Evolutionary conservation across 1,140 invertebrate genomes (phyloP), one percentile per base, ranked within the genome.

Genomic region (Drosophila bipectinata): DNA sequence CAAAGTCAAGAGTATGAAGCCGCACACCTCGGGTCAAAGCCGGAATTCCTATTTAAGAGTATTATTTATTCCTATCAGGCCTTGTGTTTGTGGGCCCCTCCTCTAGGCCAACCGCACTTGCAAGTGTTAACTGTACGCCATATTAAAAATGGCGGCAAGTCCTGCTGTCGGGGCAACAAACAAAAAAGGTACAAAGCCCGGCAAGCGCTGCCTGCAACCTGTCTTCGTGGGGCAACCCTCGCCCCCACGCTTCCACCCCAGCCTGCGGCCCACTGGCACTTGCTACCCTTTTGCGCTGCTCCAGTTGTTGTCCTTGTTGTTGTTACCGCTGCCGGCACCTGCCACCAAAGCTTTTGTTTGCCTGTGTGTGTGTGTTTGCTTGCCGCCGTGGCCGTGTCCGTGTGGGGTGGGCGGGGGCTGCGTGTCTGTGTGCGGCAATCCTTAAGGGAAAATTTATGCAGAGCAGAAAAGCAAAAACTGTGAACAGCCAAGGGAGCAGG

Each of bases 371-470:
- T 37, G 34, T 37, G 34, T 37, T 49, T 68, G 55, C n/a, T 9
- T 56, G 63, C 41, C 66, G 34, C 68, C 18, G 6, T 28, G 48
- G 34, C 68, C 55, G 9, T 61, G 18, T 10, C 21, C 2, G 2
- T 21, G 21, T 15, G 15, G 18, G 44, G 32, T 9, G 34, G 34
- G 34, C 10, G 10, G 12, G 10, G 10, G 10, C 26, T 18, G 8
- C 15, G 18, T 48, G 9, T 68, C 45, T 63, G 30, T 60, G 41
- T 73, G 30, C 82, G 62, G 75, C 78, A 88, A 87, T 82, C 78
- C 83, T 88, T 87, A 67, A 83, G 83, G 83, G 83, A 61, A 87
- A 87, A 87, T 87, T 87, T 87, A 87, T 87, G 83, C 83, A 79
- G 62, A 87, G 77, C 62, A 75, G 72, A 62, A 73, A 66, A 55